Percentiles rank a stretch among this genome's conserved stretches.
Conservation (phyloP, 2,797 vertebrate species). For the Helostoma temminkii region DNA sequence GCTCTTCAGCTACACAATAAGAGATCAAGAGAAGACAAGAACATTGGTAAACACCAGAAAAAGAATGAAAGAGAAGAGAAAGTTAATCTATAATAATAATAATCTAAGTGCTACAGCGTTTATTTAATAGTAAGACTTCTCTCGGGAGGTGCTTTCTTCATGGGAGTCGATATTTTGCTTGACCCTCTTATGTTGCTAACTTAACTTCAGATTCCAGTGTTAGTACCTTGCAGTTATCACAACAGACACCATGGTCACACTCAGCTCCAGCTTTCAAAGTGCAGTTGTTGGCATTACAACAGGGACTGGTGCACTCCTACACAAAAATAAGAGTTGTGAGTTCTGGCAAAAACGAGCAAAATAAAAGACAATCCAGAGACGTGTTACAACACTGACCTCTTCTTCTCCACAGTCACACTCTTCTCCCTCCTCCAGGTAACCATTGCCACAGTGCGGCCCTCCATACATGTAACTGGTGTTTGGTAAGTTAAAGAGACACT, state of each 20-base stretch:
- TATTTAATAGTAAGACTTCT: background rate
- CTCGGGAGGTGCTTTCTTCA: background rate
- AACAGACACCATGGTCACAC: conserved; percentile 96
- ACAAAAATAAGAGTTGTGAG: conserved; percentile 12
- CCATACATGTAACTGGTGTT: conserved; percentile 92
- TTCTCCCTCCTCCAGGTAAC: conserved; percentile 97
- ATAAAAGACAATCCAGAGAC: background rate
- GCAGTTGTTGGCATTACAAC: conserved; percentile 94
- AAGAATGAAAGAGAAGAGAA: background rate
- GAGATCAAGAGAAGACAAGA: background rate
- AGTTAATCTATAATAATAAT: background rate
- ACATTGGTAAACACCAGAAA: background rate
- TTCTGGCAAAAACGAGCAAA: background rate
- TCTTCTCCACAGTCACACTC: conserved; percentile 97
- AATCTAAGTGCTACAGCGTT: background rate
- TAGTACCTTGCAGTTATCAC: conserved; percentile 92
- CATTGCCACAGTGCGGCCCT: conserved; percentile 94
- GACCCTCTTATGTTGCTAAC: background rate
- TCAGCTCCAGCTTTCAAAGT: conserved; percentile 91
- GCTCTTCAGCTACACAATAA: conserved; percentile 85
- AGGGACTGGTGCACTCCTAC: conserved; percentile 94
- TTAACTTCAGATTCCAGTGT: background rate
- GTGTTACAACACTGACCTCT: conserved; percentile 84
- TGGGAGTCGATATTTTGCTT: background rate
- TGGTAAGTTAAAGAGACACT: conserved; percentile 96